Evolutionary conservation across 2,113 vertebrate species (phyloP).

Genomic region (Siniperca chuatsi): DNA sequence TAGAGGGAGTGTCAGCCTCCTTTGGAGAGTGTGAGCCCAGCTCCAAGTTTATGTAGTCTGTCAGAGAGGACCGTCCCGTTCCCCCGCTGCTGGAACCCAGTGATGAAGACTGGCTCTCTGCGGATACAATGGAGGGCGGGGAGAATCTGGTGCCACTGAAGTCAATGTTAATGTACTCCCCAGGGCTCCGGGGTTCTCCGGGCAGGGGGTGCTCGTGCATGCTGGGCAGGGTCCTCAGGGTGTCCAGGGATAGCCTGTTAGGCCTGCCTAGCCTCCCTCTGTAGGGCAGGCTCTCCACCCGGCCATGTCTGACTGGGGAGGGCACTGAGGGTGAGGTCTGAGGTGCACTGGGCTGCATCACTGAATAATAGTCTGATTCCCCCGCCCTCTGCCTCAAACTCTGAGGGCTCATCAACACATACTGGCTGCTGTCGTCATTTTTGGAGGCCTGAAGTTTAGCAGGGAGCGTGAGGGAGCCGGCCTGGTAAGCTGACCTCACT

Average conservation of each 20-base stretch:
- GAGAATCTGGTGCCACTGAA: conserved; percentile 84
- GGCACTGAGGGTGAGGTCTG: conserved; percentile 74
- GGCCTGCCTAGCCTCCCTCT: conserved; percentile 86
- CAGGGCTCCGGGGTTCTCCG: conserved; percentile 89
- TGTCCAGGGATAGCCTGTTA: conserved; percentile 90
- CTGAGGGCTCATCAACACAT: conserved; percentile 93
- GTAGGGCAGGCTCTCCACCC: conserved; percentile 81
- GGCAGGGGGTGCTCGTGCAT: conserved; percentile 91
- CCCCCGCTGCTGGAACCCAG: conserved; percentile 84
- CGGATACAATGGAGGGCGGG: conserved; percentile 74
- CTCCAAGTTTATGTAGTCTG: conserved; percentile 93
- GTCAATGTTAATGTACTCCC: conserved; percentile 96
- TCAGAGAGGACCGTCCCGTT: conserved; percentile 85
- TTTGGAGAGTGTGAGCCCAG: conserved; percentile 79
- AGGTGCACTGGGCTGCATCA: conserved; percentile 66
- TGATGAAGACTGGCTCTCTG: conserved; percentile 86
- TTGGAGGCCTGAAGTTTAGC: conserved; percentile 83
- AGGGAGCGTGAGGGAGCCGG: conserved; percentile 86
- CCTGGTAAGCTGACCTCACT: conserved; percentile 73
- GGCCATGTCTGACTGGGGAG: conserved; percentile 83
- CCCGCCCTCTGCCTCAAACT: conserved; percentile 83
- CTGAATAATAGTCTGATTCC: conserved; percentile 78
- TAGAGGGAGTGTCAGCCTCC: conserved; percentile 66
- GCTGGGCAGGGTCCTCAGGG: conserved; percentile 88
- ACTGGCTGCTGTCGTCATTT: conserved; percentile 87